Evolutionary conservation across 2,888 invertebrate species (phyloP).

Genomic region (Euplagia quadripunctaria): DNA sequence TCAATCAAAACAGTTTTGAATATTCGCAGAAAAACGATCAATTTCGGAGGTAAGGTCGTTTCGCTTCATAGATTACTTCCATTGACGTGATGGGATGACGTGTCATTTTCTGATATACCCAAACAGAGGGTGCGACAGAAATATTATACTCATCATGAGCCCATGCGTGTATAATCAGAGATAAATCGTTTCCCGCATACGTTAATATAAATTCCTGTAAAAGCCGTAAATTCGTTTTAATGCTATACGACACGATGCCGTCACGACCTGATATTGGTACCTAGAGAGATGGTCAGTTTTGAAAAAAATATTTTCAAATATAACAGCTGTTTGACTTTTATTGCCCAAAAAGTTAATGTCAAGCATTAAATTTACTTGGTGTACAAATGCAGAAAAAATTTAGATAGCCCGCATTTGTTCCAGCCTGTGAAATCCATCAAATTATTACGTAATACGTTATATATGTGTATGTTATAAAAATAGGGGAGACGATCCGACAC

Average conservation of each 20-base stretch:
- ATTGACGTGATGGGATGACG: slow-evolving; percentile 24
- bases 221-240: slow-evolving; percentile 6
- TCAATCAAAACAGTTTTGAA: not conserved
- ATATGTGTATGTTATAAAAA: no score
- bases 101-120: slow-evolving; percentile 29
- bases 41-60: slow-evolving; percentile 4
- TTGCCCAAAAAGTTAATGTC: no score
- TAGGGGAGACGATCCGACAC: no score
- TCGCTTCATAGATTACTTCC: not conserved
- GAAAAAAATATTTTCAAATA: no score
- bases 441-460: no score
- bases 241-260: slow-evolving; percentile 6
- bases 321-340: no score
- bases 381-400: no score
- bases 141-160: slow-evolving; percentile 39
- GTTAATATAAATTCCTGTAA: slow-evolving; percentile 48
- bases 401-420: no score
- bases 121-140: slow-evolving; percentile 32
- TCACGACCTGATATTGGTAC: not conserved
- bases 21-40: not conserved
- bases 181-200: slow-evolving; percentile 51
- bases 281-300: no score
- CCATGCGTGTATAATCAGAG: slow-evolving; percentile 48
- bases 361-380: no score
- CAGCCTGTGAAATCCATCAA: no score